Conservation (phyloP, 2,113 vertebrate genomes). For the Antechinus flavipes region DNA sequence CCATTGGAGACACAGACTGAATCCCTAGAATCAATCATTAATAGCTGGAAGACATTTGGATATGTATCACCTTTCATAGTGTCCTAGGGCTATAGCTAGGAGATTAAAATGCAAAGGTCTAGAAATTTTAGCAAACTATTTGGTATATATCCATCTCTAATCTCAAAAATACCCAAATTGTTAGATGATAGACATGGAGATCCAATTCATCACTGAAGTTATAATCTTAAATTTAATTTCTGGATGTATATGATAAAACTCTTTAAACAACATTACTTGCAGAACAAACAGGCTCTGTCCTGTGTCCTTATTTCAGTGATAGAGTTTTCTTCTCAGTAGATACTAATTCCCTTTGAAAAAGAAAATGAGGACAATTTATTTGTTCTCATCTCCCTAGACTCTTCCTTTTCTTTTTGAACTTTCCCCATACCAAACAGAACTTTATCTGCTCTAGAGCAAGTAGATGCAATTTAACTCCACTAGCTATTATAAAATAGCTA, state of each 20-base stretch:
- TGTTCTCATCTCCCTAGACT: background rate
- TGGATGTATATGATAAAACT: background rate
- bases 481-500: background rate
- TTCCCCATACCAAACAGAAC: background rate
- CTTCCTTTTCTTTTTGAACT: background rate
- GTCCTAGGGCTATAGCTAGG: background rate
- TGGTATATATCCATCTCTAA: background rate
- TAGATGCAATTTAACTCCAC: background rate
- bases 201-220: background rate
- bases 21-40: background rate
- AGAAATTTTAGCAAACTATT: background rate
- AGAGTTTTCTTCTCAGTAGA: background rate
- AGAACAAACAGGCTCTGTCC: background rate
- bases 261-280: background rate
- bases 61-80: background rate
- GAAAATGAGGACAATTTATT: background rate
- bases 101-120: background rate
- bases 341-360: background rate
- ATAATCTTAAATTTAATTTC: slow-evolving; percentile 10
- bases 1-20: background rate
- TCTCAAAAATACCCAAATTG: background rate
- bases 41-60: background rate
- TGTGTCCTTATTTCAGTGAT: background rate
- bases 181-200: background rate
- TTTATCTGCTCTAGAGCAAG: background rate